A percentile compares a stretch with the other conserved stretches of the same genome.
These are phyloP conservation scores for Dipodomys stephensi DNA, from an alignment of 2,113 vertebrate genomes.

Conservation along the genomic window DNA sequence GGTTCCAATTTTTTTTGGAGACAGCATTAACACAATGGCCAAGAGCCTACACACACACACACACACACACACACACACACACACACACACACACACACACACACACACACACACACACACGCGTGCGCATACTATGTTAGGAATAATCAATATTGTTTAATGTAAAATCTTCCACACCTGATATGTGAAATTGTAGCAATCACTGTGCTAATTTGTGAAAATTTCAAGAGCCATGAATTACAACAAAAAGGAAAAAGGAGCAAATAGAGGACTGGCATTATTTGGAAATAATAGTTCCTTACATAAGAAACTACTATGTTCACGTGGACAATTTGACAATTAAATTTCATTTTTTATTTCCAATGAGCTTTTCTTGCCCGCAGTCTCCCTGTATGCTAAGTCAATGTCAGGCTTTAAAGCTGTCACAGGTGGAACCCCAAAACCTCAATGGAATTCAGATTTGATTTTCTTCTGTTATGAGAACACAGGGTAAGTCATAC, in stretches of 20 bases:
- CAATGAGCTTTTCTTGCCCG: neutral
- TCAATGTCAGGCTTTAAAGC: neutral
- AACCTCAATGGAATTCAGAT: neutral
- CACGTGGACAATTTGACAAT: neutral
- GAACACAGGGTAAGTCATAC: neutral
- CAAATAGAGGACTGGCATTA: conserved; percentile 20
- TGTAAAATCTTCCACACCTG: neutral
- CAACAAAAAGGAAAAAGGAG: neutral
- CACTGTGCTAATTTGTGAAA: neutral
- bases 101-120: too few species aligned
- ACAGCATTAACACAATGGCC: neutral
- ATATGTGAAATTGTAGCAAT: neutral
- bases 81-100: too few species aligned
- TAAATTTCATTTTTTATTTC: conserved; percentile 35
- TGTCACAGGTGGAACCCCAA: neutral
- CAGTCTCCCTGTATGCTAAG: neutral
- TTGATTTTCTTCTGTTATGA: neutral
- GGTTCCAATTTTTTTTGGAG: neutral
- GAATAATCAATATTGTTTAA: neutral
- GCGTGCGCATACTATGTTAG: neutral
- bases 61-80: neutral
- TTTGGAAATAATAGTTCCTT: neutral
- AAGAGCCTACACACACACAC: neutral
- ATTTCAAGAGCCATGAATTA: neutral
- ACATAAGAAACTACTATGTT: neutral